Conservation (phyloP, 2,888 invertebrate genomes). For the Phyllotreta striolata region DNA sequence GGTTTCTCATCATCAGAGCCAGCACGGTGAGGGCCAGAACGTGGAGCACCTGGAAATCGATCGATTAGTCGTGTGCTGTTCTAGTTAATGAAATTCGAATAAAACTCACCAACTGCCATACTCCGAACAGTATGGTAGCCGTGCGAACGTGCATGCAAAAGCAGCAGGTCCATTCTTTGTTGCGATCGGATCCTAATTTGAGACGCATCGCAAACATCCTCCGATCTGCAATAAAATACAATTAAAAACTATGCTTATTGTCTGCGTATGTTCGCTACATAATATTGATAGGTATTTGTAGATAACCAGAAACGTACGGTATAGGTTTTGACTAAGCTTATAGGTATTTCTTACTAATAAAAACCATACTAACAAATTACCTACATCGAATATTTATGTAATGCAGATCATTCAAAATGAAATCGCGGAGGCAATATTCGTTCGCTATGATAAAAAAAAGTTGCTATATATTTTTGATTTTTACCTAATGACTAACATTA, state of each 20-base stretch:
- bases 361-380: too few species aligned
- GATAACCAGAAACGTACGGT: too few species aligned
- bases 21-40: conserved; percentile 77
- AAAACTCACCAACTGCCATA: conserved; percentile 82
- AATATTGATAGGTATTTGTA: too few species aligned
- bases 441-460: too few species aligned
- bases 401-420: too few species aligned
- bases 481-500: too few species aligned
- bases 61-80: background rate
- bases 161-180: conserved; percentile 81
- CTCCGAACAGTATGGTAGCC: conserved; percentile 80
- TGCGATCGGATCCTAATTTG: conserved; percentile 71
- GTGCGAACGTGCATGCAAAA: conserved; percentile 86
- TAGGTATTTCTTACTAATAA: too few species aligned
- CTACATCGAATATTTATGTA: too few species aligned
- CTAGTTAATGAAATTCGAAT: background rate
- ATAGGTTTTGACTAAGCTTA: too few species aligned
- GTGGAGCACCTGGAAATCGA: conserved; percentile 72
- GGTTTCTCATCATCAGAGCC: conserved; percentile 78
- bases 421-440: too few species aligned
- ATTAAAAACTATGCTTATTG: background rate
- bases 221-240: conserved; percentile 12
- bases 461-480: too few species aligned
- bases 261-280: too few species aligned
- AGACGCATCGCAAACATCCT: conserved; percentile 69